phyloP scores from a whole-genome alignment of 2,113 vertebrate genomes.

The Toxotes chatareus region DNA sequence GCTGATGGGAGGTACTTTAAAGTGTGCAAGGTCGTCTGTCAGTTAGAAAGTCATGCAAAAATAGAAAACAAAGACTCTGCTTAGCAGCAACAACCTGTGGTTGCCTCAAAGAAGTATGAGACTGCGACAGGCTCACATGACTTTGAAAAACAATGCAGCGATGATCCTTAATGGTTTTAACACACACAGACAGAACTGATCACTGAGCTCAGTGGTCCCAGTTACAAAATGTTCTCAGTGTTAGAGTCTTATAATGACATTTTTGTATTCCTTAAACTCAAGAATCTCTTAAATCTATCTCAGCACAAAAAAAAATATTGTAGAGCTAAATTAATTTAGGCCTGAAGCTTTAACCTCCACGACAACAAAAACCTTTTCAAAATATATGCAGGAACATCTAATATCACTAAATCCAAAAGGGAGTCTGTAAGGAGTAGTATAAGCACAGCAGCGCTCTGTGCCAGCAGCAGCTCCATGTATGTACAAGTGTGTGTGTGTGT shows the following conservation, averaged over 20 bases:
- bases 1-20: not conserved
- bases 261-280: too few species aligned
- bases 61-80: slow-evolving; percentile 39
- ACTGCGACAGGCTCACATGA: slow-evolving; percentile 22
- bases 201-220: not conserved
- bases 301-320: too few species aligned
- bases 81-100: slow-evolving; percentile 7
- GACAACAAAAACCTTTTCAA: too few species aligned
- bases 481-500: not conserved
- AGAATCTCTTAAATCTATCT: too few species aligned
- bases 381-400: not conserved
- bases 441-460: not conserved
- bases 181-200: not conserved
- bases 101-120: not conserved
- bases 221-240: not conserved
- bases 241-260: not conserved
- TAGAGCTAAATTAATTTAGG: not conserved
- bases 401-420: not conserved
- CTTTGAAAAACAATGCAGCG: not conserved
- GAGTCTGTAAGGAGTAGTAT: not conserved
- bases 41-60: slow-evolving; percentile 13
- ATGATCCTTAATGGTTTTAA: not conserved
- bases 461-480: slow-evolving; percentile 5
- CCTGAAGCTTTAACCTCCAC: not conserved
- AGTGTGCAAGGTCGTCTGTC: not conserved